Conservation (phyloP, 2,888 invertebrate genomes). For the Aricia artaxerxes region DNA sequence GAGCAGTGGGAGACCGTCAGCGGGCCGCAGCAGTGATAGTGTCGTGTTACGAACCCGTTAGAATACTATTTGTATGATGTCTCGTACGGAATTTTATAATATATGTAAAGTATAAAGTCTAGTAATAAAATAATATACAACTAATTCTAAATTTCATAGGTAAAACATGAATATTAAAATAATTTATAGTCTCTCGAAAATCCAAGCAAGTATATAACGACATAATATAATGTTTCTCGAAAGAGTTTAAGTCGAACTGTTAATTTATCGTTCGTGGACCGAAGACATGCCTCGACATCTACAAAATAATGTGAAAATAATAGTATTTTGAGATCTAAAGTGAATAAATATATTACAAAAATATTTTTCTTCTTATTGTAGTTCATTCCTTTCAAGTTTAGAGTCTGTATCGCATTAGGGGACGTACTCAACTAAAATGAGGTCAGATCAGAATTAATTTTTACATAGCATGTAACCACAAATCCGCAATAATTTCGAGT, state of each 20-base stretch:
- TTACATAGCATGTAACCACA: not conserved
- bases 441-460: not conserved
- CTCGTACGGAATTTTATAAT: not conserved
- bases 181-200: not conserved
- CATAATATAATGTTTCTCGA: too few species aligned
- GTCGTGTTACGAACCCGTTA: not conserved
- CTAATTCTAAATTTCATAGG: not conserved
- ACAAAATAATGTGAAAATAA: not conserved
- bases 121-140: not conserved
- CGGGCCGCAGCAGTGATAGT: constrained; percentile 65
- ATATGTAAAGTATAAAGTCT: not conserved
- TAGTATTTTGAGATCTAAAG: not conserved
- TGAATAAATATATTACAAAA: not conserved
- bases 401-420: not conserved
- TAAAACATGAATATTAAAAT: not conserved
- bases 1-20: constrained; percentile 66
- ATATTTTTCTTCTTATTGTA: not conserved
- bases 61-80: not conserved
- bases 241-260: too few species aligned
- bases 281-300: not conserved
- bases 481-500: not conserved
- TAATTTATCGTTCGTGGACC: not conserved
- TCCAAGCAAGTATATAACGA: too few species aligned
- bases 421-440: not conserved
- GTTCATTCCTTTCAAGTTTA: not conserved